Percentiles rank a stretch among this genome's conserved stretches.
Evolutionary conservation across 2,888 invertebrate species (phyloP).

Genomic region (Idaea dimidiata): DNA sequence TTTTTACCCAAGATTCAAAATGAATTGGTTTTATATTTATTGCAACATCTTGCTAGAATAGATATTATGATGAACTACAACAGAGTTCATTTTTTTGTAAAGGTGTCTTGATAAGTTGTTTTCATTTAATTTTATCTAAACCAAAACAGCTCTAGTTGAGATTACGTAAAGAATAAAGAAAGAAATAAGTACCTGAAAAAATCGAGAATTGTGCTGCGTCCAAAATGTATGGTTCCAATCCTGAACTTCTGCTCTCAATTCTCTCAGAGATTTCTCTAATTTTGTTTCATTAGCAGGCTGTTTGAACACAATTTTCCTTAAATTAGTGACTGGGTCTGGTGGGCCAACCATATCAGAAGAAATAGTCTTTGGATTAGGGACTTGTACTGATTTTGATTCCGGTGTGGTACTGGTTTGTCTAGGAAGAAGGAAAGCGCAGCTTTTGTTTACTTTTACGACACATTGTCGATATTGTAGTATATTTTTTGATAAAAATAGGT

Average conservation of each 20-base stretch:
- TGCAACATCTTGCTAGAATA: no score
- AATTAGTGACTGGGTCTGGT: slow-evolving; percentile 89
- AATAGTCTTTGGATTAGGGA: slow-evolving; percentile 64
- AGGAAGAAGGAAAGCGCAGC: slow-evolving; percentile 26
- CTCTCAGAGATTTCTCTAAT: slow-evolving; percentile 83
- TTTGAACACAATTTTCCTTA: slow-evolving; percentile 86
- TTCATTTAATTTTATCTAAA: slow-evolving; percentile 8
- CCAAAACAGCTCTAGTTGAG: slow-evolving; percentile 16
- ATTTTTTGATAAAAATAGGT: slow-evolving; percentile 17
- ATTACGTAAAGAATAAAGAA: slow-evolving; percentile 14
- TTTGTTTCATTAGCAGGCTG: slow-evolving; percentile 83
- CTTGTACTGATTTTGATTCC: slow-evolving; percentile 54
- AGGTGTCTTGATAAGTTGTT: slow-evolving; percentile 7
- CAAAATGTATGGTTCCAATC: slow-evolving; percentile 93
- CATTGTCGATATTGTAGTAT: slow-evolving; percentile 14
- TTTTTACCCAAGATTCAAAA: no score
- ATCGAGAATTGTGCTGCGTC: slow-evolving; percentile 88
- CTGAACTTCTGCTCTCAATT: slow-evolving; percentile 85
- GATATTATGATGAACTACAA: slow-evolving; percentile 1
- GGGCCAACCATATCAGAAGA: slow-evolving; percentile 87
- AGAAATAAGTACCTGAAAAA: slow-evolving; percentile 83
- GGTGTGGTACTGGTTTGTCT: slow-evolving; percentile 46
- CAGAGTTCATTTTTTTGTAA: not conserved
- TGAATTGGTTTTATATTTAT: no score
- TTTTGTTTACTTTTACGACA: slow-evolving; percentile 27